These are phyloP conservation scores for Endomychus coccineus DNA, from an alignment of 2,888 invertebrate species.

Conservation along the genomic window DNA sequence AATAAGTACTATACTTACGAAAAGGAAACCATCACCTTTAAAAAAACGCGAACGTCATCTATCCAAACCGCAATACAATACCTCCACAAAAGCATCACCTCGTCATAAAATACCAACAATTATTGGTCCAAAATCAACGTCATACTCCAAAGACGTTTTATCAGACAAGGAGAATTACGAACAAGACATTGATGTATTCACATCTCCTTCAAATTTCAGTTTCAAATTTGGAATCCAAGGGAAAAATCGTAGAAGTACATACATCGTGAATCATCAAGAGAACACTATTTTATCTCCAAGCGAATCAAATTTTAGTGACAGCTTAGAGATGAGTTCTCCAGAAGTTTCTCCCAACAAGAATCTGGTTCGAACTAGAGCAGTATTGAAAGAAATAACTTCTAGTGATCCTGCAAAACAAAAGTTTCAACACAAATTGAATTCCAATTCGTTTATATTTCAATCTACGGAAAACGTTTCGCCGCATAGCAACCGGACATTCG, in stretches of 20 bases:
- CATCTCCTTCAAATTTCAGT: too few relatives aligned
- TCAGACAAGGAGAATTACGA: too few relatives aligned
- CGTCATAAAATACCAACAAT: too few relatives aligned
- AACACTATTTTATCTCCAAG: conserved; percentile 2
- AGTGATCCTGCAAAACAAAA: conserved; percentile 2
- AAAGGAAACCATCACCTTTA: too few relatives aligned
- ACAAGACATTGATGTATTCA: too few relatives aligned
- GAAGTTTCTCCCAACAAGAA: not conserved
- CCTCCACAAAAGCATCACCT: too few relatives aligned
- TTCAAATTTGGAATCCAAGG: too few relatives aligned
- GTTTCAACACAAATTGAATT: not conserved
- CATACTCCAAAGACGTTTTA: too few relatives aligned
- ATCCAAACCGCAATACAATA: too few relatives aligned
- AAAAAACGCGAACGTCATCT: too few relatives aligned
- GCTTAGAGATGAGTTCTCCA: conserved; percentile 7
- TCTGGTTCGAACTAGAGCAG: not conserved
- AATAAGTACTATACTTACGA: too few relatives aligned
- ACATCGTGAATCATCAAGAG: conserved; percentile 4
- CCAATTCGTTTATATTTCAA: not conserved
- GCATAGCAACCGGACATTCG: conserved; percentile 35
- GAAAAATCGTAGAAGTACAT: conserved; percentile 11
- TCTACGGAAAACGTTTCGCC: not conserved
- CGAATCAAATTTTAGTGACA: conserved; percentile 7
- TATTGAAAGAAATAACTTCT: conserved; percentile 3
- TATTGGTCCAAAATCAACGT: too few relatives aligned